phyloP scores from a whole-genome alignment of 2,113 vertebrate species.

The Paramormyrops kingsleyae region DNA sequence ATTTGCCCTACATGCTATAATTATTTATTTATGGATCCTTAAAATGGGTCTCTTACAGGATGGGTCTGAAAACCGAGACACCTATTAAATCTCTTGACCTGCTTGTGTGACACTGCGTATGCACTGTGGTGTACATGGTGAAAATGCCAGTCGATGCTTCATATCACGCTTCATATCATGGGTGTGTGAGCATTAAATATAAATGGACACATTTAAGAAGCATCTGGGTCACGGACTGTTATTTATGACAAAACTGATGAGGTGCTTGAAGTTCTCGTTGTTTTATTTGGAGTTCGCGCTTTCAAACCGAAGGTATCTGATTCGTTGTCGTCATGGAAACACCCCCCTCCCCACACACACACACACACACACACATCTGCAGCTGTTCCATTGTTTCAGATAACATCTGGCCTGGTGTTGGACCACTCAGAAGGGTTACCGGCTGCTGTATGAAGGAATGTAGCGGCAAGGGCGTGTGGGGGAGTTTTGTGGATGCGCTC shows the following conservation, averaged over 20 bases:
- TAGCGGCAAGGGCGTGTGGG: not conserved
- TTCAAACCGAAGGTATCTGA: not conserved
- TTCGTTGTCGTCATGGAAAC: conserved; percentile 11
- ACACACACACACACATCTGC: not conserved
- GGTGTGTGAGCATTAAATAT: not conserved
- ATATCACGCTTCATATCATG: not conserved
- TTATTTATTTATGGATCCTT: not conserved
- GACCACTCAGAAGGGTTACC: conserved; percentile 22
- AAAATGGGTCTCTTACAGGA: not conserved
- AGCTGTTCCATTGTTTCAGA: conserved; percentile 26
- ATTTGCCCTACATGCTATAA: not conserved
- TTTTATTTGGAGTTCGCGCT: not conserved
- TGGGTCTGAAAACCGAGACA: not conserved
- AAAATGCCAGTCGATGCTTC: not conserved
- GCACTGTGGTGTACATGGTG: not conserved
- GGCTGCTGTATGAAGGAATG: not conserved
- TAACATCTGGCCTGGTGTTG: conserved; percentile 37
- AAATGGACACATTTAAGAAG: not conserved
- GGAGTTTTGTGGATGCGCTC: not conserved
- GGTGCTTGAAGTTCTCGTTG: not conserved
- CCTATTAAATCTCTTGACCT: not conserved
- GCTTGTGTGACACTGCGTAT: not conserved
- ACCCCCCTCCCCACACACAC: not conserved
- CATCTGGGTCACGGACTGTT: not conserved
- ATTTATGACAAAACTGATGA: not conserved